Base-by-base conservation (phyloP, 2,888 invertebrate genomes). In the Cheiracanthium punctorium region DNA sequence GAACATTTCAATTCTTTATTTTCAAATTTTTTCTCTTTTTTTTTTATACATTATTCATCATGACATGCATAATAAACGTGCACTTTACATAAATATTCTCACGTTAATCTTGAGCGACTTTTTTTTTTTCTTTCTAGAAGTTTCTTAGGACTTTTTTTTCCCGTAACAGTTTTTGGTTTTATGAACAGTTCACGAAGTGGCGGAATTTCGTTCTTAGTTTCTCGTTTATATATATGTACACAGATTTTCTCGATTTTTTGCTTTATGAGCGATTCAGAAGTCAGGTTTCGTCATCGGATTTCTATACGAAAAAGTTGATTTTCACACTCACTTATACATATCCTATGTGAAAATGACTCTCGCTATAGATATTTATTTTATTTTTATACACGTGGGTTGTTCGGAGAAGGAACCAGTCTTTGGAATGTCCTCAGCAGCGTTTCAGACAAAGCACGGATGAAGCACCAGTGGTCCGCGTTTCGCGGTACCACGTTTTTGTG, bases 51-150 rank as follows among this genome's bases (percentile, higher is more conserved):
- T n/a, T 86, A 75, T 75, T 80, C 48, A 75, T 75, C 41, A 58
- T 65, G 65, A 86, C 85, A 86, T 86, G 85, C 80, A 86, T 71
- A 75, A 80, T 24, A 80, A 80, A 69, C 80, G 70, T 80, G 80
- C 80, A 70, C 41, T 71, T 80, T 71, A 80, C 85, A 86, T 70
- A 75, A 80, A 75, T 48, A 85, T 29, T 64, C 73, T 58, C 58
- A 30, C 52, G 30, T 30, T 67, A 58, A 70, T 64, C 73, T 84
- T 84, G 82, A 84, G 72, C 82, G 77, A 77, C 41, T 41, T 7
- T 70, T 71, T 64, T 20, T 32, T 48, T 71, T 64, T 20, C 43
- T 48, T 30, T 43, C 75, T 32, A 75, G 8, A 76, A 30, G 41
- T 76, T 76, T 71, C 71, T 58, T 69, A 24, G 69, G 69, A 8